Evolutionary conservation across 2,797 vertebrate genomes (phyloP), one percentile per base, ranked within the genome.

Genomic region (Eupleurogrammus muticus): DNA sequence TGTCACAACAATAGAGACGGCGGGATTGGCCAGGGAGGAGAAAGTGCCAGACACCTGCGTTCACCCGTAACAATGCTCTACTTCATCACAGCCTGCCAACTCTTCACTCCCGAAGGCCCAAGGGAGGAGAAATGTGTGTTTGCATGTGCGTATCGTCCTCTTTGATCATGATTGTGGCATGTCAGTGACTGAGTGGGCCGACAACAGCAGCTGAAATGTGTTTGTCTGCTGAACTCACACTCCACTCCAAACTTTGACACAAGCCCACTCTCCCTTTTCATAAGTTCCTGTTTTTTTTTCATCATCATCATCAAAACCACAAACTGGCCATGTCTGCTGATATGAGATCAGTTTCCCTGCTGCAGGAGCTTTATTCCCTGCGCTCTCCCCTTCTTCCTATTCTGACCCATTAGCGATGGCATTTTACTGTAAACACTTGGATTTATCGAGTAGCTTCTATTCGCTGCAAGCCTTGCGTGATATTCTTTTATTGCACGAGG

Each of bases 391-490:
- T 46, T 77, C 51, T 61, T 48, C 57, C 35, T 59, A 71, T 73
- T 81, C 80, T 76, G 72, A 70, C 65, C 86, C 87, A 92, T 92
- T 91, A 90, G 77, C 73, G 48, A 54, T 82, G 88, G 64, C 78
- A 78, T 72, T 81, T 82, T 46, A 78, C 80, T 83, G 68, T 88
- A 89, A 92, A 93, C 84, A 92, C 79, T 79, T 73, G 75, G 80
- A 87, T 88, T 89, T 86, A 90, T 92, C 63, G 68, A 79, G 81
- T 73, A 86, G 86, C 77, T 69, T 86, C 79, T 68, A 87, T 92
- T 92, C 92, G 92, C 12, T 66, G 72, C 81, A 85, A 92, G 75
- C 84, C 82, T 87, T 89, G 88, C 91, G 77, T 90, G 83, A 70
- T 80, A 82, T 87, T 84, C 83, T 91, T 90, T 88, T 77, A 92